Conservation (phyloP, 2,888 invertebrate genomes). For the Nezara viridula region DNA sequence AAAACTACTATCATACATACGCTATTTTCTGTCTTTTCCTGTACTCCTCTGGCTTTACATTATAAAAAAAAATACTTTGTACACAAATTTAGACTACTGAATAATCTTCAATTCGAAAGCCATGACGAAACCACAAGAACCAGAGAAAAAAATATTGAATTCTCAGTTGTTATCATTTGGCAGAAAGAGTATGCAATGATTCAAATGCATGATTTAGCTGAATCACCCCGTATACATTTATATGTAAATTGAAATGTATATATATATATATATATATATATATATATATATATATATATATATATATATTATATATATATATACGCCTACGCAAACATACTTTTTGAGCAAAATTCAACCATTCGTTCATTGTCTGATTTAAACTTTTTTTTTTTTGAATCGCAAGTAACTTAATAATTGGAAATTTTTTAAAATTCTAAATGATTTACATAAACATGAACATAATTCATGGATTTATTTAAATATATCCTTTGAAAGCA, state of each 20-base stretch:
- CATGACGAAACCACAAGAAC: neutral
- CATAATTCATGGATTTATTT: neutral
- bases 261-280: neutral
- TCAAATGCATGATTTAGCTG: constrained; percentile 13
- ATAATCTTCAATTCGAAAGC: neutral
- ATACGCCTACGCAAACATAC: too few species aligned
- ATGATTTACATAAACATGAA: neutral
- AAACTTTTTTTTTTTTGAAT: neutral
- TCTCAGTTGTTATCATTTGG: neutral
- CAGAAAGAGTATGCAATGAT: constrained; percentile 21
- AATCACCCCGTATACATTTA: neutral
- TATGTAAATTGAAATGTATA: neutral
- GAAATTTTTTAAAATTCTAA: neutral
- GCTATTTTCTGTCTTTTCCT: constrained; percentile 6
- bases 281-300: too few species aligned
- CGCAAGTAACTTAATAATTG: neutral
- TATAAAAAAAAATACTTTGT: neutral
- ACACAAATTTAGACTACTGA: neutral
- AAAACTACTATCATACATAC: neutral
- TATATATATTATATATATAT: too few species aligned
- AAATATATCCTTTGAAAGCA: neutral
- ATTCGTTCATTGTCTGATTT: neutral
- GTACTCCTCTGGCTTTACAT: neutral
- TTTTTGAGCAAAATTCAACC: constrained; percentile 13
- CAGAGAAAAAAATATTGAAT: neutral